These are phyloP conservation scores for Blastobasis lacticolella DNA, from an alignment of 2,888 invertebrate species.

Conservation along the genomic window DNA sequence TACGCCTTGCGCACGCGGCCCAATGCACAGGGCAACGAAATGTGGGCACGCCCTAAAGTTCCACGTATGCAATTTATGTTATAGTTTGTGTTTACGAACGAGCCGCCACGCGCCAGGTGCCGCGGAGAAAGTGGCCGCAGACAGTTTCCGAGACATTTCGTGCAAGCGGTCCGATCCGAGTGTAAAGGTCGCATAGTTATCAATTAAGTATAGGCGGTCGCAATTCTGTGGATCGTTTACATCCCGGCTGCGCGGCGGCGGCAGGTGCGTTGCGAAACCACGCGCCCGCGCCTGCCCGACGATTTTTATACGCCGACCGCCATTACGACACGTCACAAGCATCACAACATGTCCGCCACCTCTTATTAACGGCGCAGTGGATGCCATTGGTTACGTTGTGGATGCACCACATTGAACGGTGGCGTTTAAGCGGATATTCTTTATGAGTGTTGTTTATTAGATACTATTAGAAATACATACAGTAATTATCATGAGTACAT, in stretches of 20 bases:
- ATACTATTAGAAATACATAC: no score
- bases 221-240: slow-evolving; percentile 10
- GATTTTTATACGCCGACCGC: slow-evolving; percentile 54
- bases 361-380: slow-evolving; percentile 16
- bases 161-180: neutral
- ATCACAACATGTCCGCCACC: slow-evolving; percentile 43
- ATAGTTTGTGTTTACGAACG: no score
- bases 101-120: no score
- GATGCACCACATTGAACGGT: no score
- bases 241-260: slow-evolving; percentile 12
- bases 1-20: slow-evolving; percentile 20
- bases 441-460: no score
- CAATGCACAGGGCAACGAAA: neutral
- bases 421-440: no score
- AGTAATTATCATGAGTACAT: no score
- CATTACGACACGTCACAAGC: slow-evolving; percentile 49
- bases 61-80: no score
- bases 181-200: neutral
- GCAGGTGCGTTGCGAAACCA: slow-evolving; percentile 55
- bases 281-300: slow-evolving; percentile 40
- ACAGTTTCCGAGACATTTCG: no score
- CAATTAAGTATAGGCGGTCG: slow-evolving; percentile 2
- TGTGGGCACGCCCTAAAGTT: no score
- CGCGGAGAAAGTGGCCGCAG: no score
- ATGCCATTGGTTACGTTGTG: slow-evolving; percentile 11